Percentiles rank a stretch among this genome's conserved stretches.
Conservation (phyloP, 2,113 vertebrate genomes). For the Apistogramma diplotaenia region DNA sequence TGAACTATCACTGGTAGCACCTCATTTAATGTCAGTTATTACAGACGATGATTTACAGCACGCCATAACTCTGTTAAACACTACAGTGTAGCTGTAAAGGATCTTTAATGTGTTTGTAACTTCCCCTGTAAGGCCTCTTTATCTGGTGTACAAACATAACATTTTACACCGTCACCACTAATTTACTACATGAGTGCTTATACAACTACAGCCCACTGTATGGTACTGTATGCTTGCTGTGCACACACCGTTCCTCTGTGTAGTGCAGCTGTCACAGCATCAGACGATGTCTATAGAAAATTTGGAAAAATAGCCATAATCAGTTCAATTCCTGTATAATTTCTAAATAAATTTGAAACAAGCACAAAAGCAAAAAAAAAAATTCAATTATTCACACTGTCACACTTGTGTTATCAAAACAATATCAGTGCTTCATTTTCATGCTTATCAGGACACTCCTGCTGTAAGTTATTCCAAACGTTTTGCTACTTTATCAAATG, state of each 20-base stretch:
- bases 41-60: no score
- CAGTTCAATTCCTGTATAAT: neutral
- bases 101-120: no score
- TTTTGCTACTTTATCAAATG: neutral
- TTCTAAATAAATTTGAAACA: neutral
- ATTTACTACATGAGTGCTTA: neutral
- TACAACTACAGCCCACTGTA: neutral
- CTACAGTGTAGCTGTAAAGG: no score
- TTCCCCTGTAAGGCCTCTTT: no score
- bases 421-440: neutral
- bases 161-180: no score
- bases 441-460: no score
- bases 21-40: no score
- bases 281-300: neutral
- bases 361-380: neutral
- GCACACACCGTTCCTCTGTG: neutral
- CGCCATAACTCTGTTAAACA: no score
- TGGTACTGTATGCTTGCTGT: neutral
- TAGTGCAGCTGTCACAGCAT: neutral
- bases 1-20: no score
- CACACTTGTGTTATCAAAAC: no score
- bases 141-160: no score
- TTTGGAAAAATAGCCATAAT: no score
- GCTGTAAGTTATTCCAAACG: neutral
- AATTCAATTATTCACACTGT: neutral